Conservation (phyloP, 2,888 invertebrate genomes). For the Linnaemya vulpina region DNA sequence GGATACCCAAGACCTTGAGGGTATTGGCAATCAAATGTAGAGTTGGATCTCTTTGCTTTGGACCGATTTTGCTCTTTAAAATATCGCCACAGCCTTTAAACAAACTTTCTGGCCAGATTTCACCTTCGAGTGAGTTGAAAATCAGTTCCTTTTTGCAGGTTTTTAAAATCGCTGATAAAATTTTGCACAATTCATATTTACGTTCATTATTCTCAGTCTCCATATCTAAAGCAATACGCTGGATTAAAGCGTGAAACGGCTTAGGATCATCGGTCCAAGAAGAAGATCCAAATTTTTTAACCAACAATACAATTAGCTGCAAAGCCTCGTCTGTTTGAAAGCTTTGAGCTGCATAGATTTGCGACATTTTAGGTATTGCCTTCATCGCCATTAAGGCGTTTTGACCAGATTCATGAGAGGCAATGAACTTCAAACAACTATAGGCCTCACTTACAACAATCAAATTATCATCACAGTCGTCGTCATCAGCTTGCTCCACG, state of each 20-base stretch:
- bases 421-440: slow-evolving; percentile 91
- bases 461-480: slow-evolving; percentile 92
- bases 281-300: slow-evolving; percentile 87
- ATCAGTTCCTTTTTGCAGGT: slow-evolving; percentile 89
- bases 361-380: slow-evolving; percentile 91
- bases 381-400: slow-evolving; percentile 90
- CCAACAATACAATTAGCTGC: slow-evolving; percentile 90
- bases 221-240: slow-evolving; percentile 93
- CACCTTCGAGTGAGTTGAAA: slow-evolving; percentile 86
- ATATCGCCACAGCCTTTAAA: slow-evolving; percentile 93
- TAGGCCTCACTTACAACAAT: slow-evolving; percentile 94
- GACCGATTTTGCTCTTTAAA: slow-evolving; percentile 92
- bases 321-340: slow-evolving; percentile 95
- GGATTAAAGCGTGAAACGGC: slow-evolving; percentile 91
- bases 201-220: slow-evolving; percentile 93
- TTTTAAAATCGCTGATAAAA: slow-evolving; percentile 88
- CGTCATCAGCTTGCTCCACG: slow-evolving; percentile 92
- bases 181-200: slow-evolving; percentile 94
- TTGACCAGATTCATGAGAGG: slow-evolving; percentile 90
- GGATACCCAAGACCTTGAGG: slow-evolving; percentile 91
- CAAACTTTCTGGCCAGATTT: slow-evolving; percentile 92
- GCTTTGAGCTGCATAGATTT: slow-evolving; percentile 93
- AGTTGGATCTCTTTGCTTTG: slow-evolving; percentile 94
- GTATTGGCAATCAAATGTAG: slow-evolving; percentile 91
- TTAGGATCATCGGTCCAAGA: slow-evolving; percentile 92